Base-by-base conservation (phyloP, 2,797 vertebrate species). In the Myiotriccus ornatus region DNA sequence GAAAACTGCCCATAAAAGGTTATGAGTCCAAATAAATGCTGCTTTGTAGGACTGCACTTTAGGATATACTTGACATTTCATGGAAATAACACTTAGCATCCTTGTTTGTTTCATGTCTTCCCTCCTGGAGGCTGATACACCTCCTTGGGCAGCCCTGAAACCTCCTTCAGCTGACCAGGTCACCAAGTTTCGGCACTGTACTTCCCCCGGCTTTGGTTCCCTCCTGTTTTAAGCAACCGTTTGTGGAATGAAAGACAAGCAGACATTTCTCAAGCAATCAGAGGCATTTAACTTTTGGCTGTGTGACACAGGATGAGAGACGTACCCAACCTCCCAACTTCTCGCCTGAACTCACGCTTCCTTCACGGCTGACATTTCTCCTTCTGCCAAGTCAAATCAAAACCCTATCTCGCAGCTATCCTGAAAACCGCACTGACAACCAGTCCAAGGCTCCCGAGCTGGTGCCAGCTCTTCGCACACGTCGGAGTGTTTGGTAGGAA, bases 371-470 rank as follows among this genome's bases (percentile, higher is more conserved):
- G 96, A 94, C 95, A 94, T 95, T 96, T 94, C 88, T 95, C 79
- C 87, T 81, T 52, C 95, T 96, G 95, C 94, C 94, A 93, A 91
- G 79, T 22, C 79, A 47, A 88, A 93, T 87, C 82, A 89, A 96
- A 87, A 39, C 73, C n/a, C 8, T 10, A 18, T 73, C 75, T 74
- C 65, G 4, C 89, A 87, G 37, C 64, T 75, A 9, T 19, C 75
- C 76, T 32, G 71, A 59, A 69, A 87, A 35, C 59, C 2, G 4
- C 62, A 17, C 86, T 71, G 32, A 63, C 57, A 84, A 32, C 46
- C 46, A 37, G 65, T 9, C 84, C 94, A 52, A 87, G 76, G 62
- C 87, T 94, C 35, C 73, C 7, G 9, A 57, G 68, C 32, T 2
- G 0, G 21, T 84, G 91, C 84, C 87, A 95, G 83, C 71, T 92